These are phyloP conservation scores for Oncorhynchus clarkii DNA, from an alignment of 2,113 vertebrate species.

Conservation along the genomic window DNA sequence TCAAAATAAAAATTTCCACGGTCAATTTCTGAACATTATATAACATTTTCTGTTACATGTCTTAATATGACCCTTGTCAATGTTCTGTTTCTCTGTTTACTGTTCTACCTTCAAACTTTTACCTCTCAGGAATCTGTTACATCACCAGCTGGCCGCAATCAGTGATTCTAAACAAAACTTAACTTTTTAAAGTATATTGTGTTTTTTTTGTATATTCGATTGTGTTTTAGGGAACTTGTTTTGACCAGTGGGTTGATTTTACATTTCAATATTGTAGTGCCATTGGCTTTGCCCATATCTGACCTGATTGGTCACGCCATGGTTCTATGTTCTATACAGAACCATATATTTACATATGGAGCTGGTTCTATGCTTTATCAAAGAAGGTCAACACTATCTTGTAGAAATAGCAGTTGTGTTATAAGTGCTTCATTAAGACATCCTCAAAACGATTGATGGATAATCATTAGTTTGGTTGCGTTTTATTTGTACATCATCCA, in stretches of 20 bases:
- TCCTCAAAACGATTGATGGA: too few species aligned
- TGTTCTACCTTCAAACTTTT: slow-evolving; percentile 17
- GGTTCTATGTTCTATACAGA: neutral
- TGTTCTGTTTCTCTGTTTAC: neutral
- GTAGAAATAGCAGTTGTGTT: too few species aligned
- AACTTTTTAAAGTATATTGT: neutral
- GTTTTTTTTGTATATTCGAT: neutral
- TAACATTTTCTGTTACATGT: neutral
- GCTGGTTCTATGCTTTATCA: neutral
- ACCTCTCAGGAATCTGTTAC: slow-evolving; percentile 4
- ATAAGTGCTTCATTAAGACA: too few species aligned
- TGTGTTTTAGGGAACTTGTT: neutral
- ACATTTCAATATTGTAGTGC: neutral
- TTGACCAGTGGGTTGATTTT: neutral
- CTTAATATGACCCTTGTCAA: neutral
- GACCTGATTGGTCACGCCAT: neutral
- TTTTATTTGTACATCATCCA: too few species aligned
- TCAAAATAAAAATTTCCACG: neutral
- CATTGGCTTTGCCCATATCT: neutral
- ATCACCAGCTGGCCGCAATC: slow-evolving; percentile 7
- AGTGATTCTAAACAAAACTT: neutral
- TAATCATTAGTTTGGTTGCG: too few species aligned
- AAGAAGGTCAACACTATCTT: too few species aligned
- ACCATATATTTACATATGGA: neutral
- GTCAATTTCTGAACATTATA: neutral